Evolutionary conservation across 2,797 vertebrate species (phyloP), one percentile per base, ranked within the genome.

Genomic region (Gastrophryne carolinensis): DNA sequence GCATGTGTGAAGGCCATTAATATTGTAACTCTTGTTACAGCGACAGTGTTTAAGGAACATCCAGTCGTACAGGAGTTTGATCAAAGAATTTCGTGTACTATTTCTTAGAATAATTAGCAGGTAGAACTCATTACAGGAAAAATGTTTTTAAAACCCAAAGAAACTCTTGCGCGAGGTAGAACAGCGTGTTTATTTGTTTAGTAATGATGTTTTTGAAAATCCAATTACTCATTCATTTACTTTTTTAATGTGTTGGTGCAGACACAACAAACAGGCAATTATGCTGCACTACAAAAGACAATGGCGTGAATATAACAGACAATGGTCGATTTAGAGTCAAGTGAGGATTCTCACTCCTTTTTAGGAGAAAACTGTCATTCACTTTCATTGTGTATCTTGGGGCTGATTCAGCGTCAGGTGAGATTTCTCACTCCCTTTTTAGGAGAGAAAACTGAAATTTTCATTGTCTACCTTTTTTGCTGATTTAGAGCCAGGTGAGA

Each of bases 161-260:
- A 34, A 23, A 17, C 30, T 15, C 24, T 44, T 12, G 37, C 39
- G 27, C 52, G 44, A 72, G 23, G 23, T 21, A 3, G 57, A 62
- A 17, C 29, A 62, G 10, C 32, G 24, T 34, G 15, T 37, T 72
- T 13, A 52, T 53, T 61, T 62, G 15, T 44, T 52, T 3, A 24
- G 21, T 72, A 57, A 72, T 72, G 50, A 72, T 26, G 56, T 35
- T 72, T 52, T 58, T 72, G 24, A 61, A 44, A 60, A 10, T 52
- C 41, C 57, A 62, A 72, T 72, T 62, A 72, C 57, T 52, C n/a
- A 26, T 52, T 50, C 30, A 37, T 62, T 72, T 52, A 34, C 39
- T 61, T 12, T 39, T 23, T 41, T 24, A 44, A 17, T 19, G 17
- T 19, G 32, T 69, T 26, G 29, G 10, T 60, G 17, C 21, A 35